These are phyloP conservation scores for Dendrocincla tyrannina DNA, from an alignment of 2,797 vertebrate species.

Conservation along the genomic window DNA sequence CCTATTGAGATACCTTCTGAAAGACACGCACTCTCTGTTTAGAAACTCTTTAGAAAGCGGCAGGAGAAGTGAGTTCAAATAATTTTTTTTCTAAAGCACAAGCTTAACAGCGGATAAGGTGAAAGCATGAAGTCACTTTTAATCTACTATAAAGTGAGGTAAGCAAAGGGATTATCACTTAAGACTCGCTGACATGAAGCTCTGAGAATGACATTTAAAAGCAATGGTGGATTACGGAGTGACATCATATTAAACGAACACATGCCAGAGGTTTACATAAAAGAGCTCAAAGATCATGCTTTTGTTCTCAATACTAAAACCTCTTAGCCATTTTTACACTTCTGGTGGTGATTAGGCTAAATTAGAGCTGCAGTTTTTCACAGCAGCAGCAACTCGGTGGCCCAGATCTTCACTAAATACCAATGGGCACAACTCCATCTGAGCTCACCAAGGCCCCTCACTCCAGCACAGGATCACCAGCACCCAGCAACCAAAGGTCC, in stretches of 20 bases:
- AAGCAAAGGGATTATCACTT: constrained; percentile 68
- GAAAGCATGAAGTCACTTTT: constrained; percentile 62
- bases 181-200: constrained; percentile 57
- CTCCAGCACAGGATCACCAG: rapidly evolving
- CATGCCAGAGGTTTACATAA: constrained; percentile 62
- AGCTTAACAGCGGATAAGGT: constrained; percentile 54
- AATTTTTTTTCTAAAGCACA: constrained; percentile 48
- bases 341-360: background rate
- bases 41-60: constrained; percentile 48
- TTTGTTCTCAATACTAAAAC: constrained; percentile 32
- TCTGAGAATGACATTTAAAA: constrained; percentile 67
- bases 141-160: constrained; percentile 62
- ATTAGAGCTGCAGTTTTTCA: background rate
- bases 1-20: constrained; percentile 20
- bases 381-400: background rate
- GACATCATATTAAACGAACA: constrained; percentile 61
- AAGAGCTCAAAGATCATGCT: constrained; percentile 43
- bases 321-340: background rate
- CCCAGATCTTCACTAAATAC: background rate
- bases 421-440: background rate
- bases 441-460: background rate
- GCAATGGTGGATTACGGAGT: constrained; percentile 61
- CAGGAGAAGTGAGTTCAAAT: constrained; percentile 51
- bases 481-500: background rate
- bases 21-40: background rate